Conservation (phyloP, 2,888 invertebrate genomes). For the Thysanoteuthis rhombus region DNA sequence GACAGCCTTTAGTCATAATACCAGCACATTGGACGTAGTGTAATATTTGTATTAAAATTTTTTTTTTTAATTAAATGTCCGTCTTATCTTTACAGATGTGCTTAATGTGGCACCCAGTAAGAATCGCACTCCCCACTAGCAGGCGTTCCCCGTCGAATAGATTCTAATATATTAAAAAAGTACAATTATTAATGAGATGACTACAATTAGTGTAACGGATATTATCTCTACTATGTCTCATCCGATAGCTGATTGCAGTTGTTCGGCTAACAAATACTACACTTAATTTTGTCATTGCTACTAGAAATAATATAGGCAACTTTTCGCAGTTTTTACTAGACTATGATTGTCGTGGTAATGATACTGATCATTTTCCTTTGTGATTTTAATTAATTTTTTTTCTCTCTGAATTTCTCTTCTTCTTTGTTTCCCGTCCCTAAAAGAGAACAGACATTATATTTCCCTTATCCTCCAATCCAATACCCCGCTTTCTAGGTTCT, state of each 20-base stretch:
- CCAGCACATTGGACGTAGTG: too few species aligned
- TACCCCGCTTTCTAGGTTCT: background rate
- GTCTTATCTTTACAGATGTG: too few species aligned
- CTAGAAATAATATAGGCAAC: background rate
- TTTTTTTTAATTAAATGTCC: too few species aligned
- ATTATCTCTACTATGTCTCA: background rate
- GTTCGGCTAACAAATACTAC: background rate
- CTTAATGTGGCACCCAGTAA: too few species aligned
- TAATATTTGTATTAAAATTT: too few species aligned
- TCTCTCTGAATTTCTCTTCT: background rate
- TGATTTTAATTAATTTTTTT: background rate
- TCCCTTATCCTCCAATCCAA: background rate
- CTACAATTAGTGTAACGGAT: background rate
- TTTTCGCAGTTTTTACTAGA: background rate
- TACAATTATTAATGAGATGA: background rate
- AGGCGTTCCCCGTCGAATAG: background rate
- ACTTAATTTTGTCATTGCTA: background rate
- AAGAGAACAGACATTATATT: background rate
- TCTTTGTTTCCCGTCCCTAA: background rate
- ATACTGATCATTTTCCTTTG: background rate
- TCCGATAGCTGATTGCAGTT: background rate
- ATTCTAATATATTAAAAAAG: background rate
- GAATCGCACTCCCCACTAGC: too few species aligned
- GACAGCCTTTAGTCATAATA: too few species aligned
- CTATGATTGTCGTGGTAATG: background rate